Evolutionary conservation across 2,888 invertebrate species (phyloP), one percentile per base, ranked within the genome.

Genomic region (Sphecodes monilicornis): DNA sequence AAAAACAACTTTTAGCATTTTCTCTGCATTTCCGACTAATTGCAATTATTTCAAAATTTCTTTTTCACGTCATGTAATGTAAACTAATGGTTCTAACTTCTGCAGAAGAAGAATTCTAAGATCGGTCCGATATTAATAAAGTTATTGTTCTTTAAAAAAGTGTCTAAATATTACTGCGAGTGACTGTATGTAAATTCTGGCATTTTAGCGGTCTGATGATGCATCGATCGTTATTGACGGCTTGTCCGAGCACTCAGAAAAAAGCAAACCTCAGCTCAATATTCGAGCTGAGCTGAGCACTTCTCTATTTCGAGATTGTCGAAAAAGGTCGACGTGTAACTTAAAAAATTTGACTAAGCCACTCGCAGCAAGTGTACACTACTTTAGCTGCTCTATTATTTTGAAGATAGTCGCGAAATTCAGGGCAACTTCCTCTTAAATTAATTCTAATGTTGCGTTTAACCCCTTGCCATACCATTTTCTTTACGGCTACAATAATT

Each of bases 211-310:
- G 22, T 41, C 26, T 41, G 22, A 8, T 26, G 69, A 41, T 41
- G 26, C 26, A 69, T 69, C n/a, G 69, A 69, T 69, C 41, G 69
- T 18, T 69, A 69, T 69, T 26, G 69, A 41, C 26, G 26, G 26
- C 41, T 6, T 69, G 69, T 69, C 26, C 26, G 69, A 69, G 69
- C 26, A 41, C 69, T 69, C 26, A 16, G 36, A 69, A 69, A n/a
- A 69, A 41, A 69, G 41, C 69, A 16, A 69, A 69, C 41, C 69
- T 69, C 69, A 41, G 69, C 69, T 41, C 26, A 41, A 69, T 69
- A 43, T 69, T 69, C 26, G 6, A 4, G 69, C 69, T 41, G 69
- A 69, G 69, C 69, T 8, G 69, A 16, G 26, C 22, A 41, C 69
- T 69, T 16, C 41, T 26, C 22, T 36, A 41, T 69, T 69, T 41